These are phyloP conservation scores for Cryptoblepharus egeriae DNA, from an alignment of 2,797 vertebrate species.

Conservation along the genomic window DNA sequence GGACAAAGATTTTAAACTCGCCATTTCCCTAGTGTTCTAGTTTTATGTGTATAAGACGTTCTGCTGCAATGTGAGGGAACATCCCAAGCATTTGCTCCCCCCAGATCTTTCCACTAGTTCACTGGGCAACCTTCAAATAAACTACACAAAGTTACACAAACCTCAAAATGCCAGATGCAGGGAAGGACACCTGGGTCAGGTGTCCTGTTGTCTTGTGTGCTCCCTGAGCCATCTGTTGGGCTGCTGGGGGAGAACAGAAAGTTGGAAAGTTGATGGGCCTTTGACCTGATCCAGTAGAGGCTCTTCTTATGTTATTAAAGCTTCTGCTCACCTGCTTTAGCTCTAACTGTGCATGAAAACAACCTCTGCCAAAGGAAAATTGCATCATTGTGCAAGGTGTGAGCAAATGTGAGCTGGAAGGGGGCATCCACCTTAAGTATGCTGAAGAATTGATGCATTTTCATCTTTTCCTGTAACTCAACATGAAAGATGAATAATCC, in stretches of 20 bases:
- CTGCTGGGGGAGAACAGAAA: no score
- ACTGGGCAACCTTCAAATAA: background rate
- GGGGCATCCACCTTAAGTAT: conserved; percentile 7
- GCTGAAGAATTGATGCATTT: conserved; percentile 24
- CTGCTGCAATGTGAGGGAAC: no score
- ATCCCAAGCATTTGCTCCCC: background rate
- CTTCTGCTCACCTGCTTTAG: background rate
- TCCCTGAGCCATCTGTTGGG: no score
- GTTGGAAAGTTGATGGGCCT: no score
- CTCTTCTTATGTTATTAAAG: no score
- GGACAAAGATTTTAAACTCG: background rate
- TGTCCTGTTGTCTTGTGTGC: no score
- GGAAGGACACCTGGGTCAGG: no score
- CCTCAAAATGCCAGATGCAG: no score
- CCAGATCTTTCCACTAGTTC: background rate
- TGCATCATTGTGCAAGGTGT: background rate
- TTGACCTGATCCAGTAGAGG: no score
- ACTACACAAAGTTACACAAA: no score
- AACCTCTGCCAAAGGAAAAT: background rate
- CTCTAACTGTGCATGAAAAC: conserved; percentile 5
- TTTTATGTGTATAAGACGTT: background rate
- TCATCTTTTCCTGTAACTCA: conserved; percentile 3
- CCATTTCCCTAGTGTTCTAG: background rate
- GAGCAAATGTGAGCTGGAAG: background rate
- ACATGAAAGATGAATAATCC: conserved; percentile 18